Conservation (phyloP, 2,797 vertebrate species). For the Oreonectes daqikongensis region DNA sequence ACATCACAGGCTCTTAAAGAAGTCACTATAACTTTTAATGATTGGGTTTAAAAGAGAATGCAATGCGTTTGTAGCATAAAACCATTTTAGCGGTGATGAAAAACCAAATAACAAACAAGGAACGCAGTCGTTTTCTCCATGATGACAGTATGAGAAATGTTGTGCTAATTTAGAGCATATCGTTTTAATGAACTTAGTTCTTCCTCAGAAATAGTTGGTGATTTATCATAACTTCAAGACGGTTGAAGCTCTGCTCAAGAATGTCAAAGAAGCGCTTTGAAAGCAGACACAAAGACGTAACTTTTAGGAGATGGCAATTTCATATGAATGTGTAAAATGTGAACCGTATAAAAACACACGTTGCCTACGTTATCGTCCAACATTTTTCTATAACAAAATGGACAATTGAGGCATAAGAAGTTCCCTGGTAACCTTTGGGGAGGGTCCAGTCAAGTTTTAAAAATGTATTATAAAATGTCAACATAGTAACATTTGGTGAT, state of each 20-base stretch:
- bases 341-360: no score
- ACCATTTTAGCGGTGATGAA: neutral
- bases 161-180: constrained; percentile 22
- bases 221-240: constrained; percentile 3
- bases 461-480: no score
- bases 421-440: neutral
- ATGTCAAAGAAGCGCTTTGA: neutral
- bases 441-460: neutral
- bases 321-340: neutral
- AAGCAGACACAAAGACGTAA: neutral
- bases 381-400: neutral
- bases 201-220: constrained; percentile 1
- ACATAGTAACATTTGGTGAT: no score
- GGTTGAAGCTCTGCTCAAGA: neutral
- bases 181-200: constrained; percentile 20
- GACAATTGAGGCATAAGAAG: neutral
- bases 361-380: neutral
- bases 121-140: neutral
- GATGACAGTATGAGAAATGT: neutral
- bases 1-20: constrained; percentile 37
- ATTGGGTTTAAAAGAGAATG: constrained; percentile 45
- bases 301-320: no score
- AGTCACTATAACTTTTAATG: constrained; percentile 38
- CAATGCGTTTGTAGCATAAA: constrained; percentile 22
- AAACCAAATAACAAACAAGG: constrained; percentile 7